A percentile compares a stretch with the other conserved stretches of the same genome.
Evolutionary conservation across 1,140 invertebrate genomes (phyloP).

Genomic region (Gonatopus flavifemur): DNA sequence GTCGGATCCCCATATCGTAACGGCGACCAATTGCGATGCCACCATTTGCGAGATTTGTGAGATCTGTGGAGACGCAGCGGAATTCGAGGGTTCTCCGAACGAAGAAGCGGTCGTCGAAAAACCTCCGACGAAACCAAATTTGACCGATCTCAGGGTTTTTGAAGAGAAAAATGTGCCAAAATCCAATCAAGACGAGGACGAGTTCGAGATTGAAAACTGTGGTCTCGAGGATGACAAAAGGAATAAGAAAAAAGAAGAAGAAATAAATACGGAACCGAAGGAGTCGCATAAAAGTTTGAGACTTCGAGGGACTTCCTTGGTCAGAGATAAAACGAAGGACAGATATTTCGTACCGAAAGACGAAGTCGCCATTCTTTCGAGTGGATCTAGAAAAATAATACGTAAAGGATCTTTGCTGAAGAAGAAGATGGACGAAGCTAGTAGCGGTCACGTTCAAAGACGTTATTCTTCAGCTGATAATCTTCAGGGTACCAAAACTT

Average conservation of each 20-base stretch:
- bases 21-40: slow-evolving; percentile 10
- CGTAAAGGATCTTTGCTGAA: slow-evolving; percentile 43
- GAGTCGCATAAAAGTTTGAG: too few species aligned
- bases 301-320: background rate
- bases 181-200: slow-evolving; percentile 46
- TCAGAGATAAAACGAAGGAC: slow-evolving; percentile 9
- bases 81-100: slow-evolving; percentile 23
- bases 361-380: slow-evolving; percentile 36
- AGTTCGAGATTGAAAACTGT: slow-evolving; percentile 40
- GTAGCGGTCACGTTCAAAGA: slow-evolving; percentile 20
- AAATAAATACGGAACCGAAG: too few species aligned
- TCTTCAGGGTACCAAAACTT: slow-evolving; percentile 37
- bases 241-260: background rate
- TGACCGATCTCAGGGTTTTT: slow-evolving; percentile 17
- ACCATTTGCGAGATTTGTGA: slow-evolving; percentile 45
- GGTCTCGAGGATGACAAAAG: slow-evolving; percentile 16
- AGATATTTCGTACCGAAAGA: slow-evolving; percentile 36
- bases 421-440: slow-evolving; percentile 16
- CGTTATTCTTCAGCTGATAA: slow-evolving; percentile 52
- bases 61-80: slow-evolving; percentile 47
- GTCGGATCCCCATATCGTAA: slow-evolving; percentile 17
- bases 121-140: slow-evolving; percentile 2
- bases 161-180: too few species aligned
- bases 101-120: slow-evolving; percentile 12
- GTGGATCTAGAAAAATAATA: slow-evolving; percentile 25